phyloP scores from a whole-genome alignment of 1,140 invertebrate genomes.

The Ips typographus region DNA sequence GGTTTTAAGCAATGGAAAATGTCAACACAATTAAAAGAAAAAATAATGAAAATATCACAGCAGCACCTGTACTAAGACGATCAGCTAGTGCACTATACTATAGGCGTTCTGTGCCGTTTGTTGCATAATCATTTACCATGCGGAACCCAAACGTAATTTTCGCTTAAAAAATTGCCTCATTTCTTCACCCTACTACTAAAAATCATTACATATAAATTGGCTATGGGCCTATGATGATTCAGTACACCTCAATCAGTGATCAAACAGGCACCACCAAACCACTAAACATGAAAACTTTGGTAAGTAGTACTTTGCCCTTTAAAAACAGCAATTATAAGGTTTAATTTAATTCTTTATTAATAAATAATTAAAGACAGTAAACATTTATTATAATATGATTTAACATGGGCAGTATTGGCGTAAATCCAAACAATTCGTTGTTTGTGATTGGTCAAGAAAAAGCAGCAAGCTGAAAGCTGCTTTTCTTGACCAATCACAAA shows the following conservation, averaged over 20 bases:
- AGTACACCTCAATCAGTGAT: slow-evolving; percentile 10
- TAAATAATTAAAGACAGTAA: background rate
- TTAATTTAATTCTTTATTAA: background rate
- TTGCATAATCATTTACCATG: slow-evolving; percentile 13
- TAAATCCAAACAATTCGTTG: background rate
- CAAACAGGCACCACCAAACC: background rate
- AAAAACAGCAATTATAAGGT: background rate
- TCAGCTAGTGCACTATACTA: slow-evolving; percentile 4
- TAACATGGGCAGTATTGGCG: no score
- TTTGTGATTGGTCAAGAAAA: background rate
- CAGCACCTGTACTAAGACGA: background rate
- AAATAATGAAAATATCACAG: background rate
- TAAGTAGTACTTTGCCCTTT: slow-evolving; percentile 1
- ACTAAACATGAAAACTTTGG: slow-evolving; percentile 18
- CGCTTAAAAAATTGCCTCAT: slow-evolving; percentile 14
- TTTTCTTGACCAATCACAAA: no score
- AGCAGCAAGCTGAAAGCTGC: no score
- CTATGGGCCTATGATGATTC: slow-evolving; percentile 9
- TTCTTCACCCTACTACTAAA: slow-evolving; percentile 11
- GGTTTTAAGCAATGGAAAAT: background rate
- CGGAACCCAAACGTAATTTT: slow-evolving; percentile 11
- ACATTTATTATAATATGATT: background rate
- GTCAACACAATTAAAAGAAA: background rate
- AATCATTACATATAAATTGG: slow-evolving; percentile 8
- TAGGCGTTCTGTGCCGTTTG: slow-evolving; percentile 6